Evolutionary conservation across 2,797 vertebrate species (phyloP).

Genomic region (Babyrousa celebensis): DNA sequence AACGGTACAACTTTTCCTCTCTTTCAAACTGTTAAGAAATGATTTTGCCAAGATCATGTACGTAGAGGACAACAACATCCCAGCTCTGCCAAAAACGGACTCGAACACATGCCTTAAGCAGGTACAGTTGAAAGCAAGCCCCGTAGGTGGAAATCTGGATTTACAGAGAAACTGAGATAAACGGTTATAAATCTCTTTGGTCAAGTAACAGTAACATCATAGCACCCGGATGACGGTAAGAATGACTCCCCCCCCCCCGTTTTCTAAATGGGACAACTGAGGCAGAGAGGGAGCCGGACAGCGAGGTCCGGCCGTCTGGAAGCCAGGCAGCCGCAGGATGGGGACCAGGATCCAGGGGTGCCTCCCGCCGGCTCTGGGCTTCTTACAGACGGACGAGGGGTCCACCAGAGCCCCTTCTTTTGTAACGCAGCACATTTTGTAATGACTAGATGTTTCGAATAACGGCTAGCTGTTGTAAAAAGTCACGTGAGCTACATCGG

Average conservation of each 20-base stretch:
- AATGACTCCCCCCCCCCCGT: conserved; percentile 28
- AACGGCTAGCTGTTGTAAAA: conserved; percentile 43
- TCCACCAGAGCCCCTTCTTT: neutral
- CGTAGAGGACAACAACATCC: conserved; percentile 66
- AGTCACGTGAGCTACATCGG: conserved; percentile 10
- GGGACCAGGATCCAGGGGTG: neutral
- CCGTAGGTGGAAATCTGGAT: conserved; percentile 58
- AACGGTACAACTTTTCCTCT: conserved; percentile 79
- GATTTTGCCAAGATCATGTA: conserved; percentile 77
- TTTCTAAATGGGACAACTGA: conserved; percentile 67
- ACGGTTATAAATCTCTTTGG: conserved; percentile 42
- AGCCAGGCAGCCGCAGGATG: neutral
- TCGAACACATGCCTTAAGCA: conserved; percentile 57
- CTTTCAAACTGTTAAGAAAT: conserved; percentile 81
- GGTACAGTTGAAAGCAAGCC: conserved; percentile 71
- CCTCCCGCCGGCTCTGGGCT: neutral
- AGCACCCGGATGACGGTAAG: neutral
- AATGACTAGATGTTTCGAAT: conserved; percentile 24
- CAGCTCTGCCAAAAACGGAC: conserved; percentile 59
- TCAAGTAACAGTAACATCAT: conserved; percentile 37
- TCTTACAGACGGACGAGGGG: neutral
- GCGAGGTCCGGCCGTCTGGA: neutral
- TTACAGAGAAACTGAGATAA: conserved; percentile 65
- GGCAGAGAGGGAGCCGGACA: neutral
- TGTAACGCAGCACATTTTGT: conserved; percentile 7